These are phyloP conservation scores for Alentia gelatinosa DNA, from an alignment of 2,888 invertebrate genomes.

Conservation along the genomic window DNA sequence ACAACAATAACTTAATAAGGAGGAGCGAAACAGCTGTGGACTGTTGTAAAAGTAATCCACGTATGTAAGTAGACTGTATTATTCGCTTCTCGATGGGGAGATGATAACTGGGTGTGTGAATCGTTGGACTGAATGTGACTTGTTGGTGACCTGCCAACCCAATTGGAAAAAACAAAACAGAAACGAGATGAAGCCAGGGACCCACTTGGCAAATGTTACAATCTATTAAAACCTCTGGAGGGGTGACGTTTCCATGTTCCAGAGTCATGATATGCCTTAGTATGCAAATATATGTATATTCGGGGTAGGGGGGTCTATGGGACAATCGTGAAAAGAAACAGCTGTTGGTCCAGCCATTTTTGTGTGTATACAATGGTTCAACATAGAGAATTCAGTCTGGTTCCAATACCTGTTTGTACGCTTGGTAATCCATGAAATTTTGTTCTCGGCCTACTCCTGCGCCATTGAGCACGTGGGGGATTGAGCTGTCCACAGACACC, in stretches of 20 bases:
- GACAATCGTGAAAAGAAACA: too few species aligned
- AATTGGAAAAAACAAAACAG: not conserved
- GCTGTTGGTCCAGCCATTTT: not conserved
- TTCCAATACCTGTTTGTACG: not conserved
- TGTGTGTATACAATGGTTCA: not conserved
- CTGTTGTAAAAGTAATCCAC: conserved; percentile 37
- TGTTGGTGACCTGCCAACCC: not conserved
- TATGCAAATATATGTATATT: not conserved
- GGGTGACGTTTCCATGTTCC: not conserved
- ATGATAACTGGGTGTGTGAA: not conserved
- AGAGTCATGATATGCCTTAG: not conserved
- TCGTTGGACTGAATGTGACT: not conserved
- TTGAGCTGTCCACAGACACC: not conserved
- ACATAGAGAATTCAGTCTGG: not conserved
- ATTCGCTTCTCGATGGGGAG: not conserved
- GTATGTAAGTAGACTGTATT: not conserved
- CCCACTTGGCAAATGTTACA: not conserved
- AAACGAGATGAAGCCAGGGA: not conserved
- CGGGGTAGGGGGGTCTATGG: too few species aligned
- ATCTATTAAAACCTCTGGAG: not conserved
- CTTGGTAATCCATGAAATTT: conserved; percentile 4
- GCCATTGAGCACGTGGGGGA: conserved; percentile 5
- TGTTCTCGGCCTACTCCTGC: not conserved
- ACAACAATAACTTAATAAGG: too few species aligned
- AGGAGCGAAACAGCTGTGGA: conserved; percentile 32